Evolutionary conservation across 53 echinoderm and acorn worm genomes (phyloP).

Genomic region (Astropecten irregularis): DNA sequence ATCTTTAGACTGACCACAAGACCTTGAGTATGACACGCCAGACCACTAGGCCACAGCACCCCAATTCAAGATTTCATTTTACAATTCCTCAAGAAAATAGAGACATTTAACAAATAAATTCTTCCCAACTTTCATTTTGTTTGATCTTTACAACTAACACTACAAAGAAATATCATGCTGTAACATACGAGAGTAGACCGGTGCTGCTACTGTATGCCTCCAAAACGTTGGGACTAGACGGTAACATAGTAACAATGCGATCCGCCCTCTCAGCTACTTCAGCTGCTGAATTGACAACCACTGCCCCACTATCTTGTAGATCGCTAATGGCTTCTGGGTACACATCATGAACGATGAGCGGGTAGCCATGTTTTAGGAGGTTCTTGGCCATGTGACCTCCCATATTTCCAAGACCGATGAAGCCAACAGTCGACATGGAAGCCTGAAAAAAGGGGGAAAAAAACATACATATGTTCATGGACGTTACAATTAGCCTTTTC

Average conservation of each 20-base stretch:
- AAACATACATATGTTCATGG: background rate
- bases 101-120: too few relatives aligned
- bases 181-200: conserved; percentile 80
- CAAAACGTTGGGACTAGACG: conserved; percentile 92
- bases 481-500: too few relatives aligned
- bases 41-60: too few relatives aligned
- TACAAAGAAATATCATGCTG: background rate
- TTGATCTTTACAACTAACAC: too few relatives aligned
- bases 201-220: conserved; percentile 78
- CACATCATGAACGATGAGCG: conserved; percentile 80
- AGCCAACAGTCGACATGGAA: conserved; percentile 82
- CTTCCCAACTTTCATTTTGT: too few relatives aligned
- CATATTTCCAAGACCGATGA: conserved; percentile 98
- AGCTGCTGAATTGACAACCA: conserved; percentile 82
- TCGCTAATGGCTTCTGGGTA: conserved; percentile 89
- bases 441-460: conserved; percentile 54
- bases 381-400: conserved; percentile 94
- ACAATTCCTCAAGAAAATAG: too few relatives aligned
- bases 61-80: too few relatives aligned
- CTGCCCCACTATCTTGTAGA: conserved; percentile 81
- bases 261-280: conserved; percentile 90
- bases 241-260: conserved; percentile 93
- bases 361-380: conserved; percentile 87
- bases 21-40: too few relatives aligned
- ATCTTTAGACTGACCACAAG: too few relatives aligned